Percentiles rank a stretch among this genome's conserved stretches.
Conservation (phyloP, 2,888 invertebrate species). For the Stenodema calcarata region DNA sequence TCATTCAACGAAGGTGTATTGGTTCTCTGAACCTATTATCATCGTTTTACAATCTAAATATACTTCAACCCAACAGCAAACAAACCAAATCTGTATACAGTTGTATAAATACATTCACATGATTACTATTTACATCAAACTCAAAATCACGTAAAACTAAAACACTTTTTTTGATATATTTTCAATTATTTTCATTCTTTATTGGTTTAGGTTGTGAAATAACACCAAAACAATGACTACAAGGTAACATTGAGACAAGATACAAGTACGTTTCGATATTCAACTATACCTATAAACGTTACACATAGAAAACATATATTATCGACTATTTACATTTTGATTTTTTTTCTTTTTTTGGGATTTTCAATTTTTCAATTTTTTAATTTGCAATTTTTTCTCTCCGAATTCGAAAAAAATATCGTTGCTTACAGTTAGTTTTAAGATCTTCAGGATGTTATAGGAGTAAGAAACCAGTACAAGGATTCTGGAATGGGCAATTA, state of each 20-base stretch:
- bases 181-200: not conserved
- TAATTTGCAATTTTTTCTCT: not conserved
- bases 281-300: conserved; percentile 38
- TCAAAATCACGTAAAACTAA: not conserved
- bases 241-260: conserved; percentile 30
- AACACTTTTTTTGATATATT: not conserved
- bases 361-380: no score
- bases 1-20: not conserved
- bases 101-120: conserved; percentile 2
- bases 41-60: not conserved
- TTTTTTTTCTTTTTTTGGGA: conserved; percentile 5
- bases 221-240: conserved; percentile 12
- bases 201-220: not conserved
- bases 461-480: not conserved
- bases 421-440: not conserved
- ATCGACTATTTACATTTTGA: conserved; percentile 18
- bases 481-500: not conserved
- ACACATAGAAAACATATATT: conserved; percentile 44
- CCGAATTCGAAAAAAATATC: conserved; percentile 14
- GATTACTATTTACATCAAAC: conserved; percentile 14
- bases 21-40: not conserved
- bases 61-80: conserved; percentile 7
- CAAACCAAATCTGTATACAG: not conserved
- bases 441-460: not conserved
- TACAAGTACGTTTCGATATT: conserved; percentile 32